Evolutionary conservation across 2,888 invertebrate species (phyloP).

Genomic region (Philereme transversata): DNA sequence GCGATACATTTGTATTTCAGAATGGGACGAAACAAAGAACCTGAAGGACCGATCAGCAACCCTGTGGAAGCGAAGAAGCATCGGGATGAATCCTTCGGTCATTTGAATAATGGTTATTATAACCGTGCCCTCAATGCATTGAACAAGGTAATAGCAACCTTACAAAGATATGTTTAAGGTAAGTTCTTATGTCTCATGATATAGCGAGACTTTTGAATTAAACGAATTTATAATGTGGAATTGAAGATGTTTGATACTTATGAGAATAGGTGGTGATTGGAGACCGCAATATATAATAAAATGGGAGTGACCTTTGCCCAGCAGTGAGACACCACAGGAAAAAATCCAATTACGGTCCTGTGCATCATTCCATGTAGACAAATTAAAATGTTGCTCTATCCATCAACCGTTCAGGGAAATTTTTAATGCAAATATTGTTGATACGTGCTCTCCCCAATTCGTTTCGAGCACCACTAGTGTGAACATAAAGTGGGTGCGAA

Average conservation of each 20-base stretch:
- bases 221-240: too few relatives aligned
- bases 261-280: too few relatives aligned
- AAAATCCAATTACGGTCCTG: too few relatives aligned
- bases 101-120: slow-evolving; percentile 90
- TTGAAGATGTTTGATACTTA: too few relatives aligned
- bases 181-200: not conserved
- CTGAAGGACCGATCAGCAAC: slow-evolving; percentile 68
- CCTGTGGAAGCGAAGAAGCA: slow-evolving; percentile 86
- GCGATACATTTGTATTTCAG: slow-evolving; percentile 20
- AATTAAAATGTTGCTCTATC: too few relatives aligned
- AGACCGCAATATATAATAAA: too few relatives aligned
- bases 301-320: too few relatives aligned
- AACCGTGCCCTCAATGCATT: slow-evolving; percentile 88
- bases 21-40: slow-evolving; percentile 74
- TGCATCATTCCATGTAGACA: too few relatives aligned
- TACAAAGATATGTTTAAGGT: not conserved
- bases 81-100: slow-evolving; percentile 90
- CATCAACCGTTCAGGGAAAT: not conserved
- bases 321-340: too few relatives aligned
- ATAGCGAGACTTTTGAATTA: too few relatives aligned
- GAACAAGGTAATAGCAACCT: slow-evolving; percentile 81
- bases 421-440: slow-evolving; percentile 7
- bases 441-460: slow-evolving; percentile 38
- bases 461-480: slow-evolving; percentile 49
- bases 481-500: slow-evolving; percentile 67